A percentile compares a stretch with the other conserved stretches of the same genome.
These are phyloP conservation scores for Pogonognathellus flavescens DNA, from an alignment of 1,140 invertebrate species.

Conservation along the genomic window DNA sequence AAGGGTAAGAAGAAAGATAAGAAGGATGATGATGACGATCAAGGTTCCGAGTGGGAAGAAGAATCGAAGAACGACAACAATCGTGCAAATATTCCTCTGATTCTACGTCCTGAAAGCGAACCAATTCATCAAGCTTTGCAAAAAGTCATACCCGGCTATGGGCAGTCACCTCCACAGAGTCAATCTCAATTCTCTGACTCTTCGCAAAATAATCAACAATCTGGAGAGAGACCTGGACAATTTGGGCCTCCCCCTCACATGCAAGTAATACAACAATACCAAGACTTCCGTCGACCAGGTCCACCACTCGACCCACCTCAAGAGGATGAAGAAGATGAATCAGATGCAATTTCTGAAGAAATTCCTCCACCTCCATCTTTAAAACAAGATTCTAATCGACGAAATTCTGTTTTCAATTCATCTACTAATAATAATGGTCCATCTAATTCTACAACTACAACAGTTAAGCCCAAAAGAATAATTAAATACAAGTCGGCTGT, in stretches of 20 bases:
- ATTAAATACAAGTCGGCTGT: constrained; percentile 6
- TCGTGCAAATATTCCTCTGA: no score
- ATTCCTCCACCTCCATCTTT: neutral
- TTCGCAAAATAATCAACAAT: neutral
- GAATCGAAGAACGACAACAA: neutral
- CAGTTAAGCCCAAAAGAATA: neutral
- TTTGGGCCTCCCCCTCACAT: neutral
- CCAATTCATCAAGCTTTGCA: constrained; percentile 1
- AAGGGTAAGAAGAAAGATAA: neutral
- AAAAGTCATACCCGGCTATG: constrained; percentile 15
- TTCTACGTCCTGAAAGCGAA: neutral
- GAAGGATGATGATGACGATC: neutral
- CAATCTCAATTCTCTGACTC: neutral
- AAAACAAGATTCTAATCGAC: neutral
- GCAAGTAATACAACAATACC: neutral
- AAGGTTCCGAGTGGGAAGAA: neutral
- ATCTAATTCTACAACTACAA: neutral
- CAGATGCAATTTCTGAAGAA: neutral
- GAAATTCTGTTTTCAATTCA: neutral
- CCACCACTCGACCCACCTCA: neutral
- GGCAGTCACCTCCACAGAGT: neutral
- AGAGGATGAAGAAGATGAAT: constrained; percentile 17
- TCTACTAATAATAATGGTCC: neutral
- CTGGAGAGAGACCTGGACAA: no score
- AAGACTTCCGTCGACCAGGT: neutral